Base-by-base conservation (phyloP, 1,140 invertebrate genomes). In the Cataglyphis hispanica region DNA sequence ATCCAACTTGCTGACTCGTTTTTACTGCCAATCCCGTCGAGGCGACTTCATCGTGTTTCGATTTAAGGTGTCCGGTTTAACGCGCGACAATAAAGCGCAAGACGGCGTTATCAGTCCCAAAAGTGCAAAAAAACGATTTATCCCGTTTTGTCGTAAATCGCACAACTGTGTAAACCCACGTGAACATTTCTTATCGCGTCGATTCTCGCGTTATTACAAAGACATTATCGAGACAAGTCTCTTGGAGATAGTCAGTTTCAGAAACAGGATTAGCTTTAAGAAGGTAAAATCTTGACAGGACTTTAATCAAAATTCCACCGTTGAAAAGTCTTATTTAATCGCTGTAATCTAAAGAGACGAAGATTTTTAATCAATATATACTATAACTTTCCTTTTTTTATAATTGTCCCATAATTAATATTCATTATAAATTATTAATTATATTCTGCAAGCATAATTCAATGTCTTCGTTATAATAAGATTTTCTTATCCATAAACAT, bases 111-210 rank as follows among this genome's bases (percentile, higher is more conserved):
- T 83, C 78, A 83, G 78, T 83, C 40, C 78, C 25, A 61, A 83
- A 83, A 83, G 78, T 83, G 50, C 67, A 83, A 83, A 83, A 43
- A 46, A 83, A 83, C 78, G 78, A 83, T 83, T 72, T 83, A 83
- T 61, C 25, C 67, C 53, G 78, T 60, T 83, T 83, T 74, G 60
- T 83, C 67, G 37, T 74, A 74, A 83, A 72, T 81, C 37, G 37
- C 27, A 60, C 64, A 72, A 46, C 53, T 34, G 27, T 27, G 37
- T 31, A 34, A 83, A 60, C 13, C 37, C 25, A 74, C 53, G 11
- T 25, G 5, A 16, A 10, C 37, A 3, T 83, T 60, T 43, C n/a
- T 31, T 46, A 60, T 83, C 53, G 13, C 43, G 16, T 16, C 46
- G 25, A 6, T 25, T 22, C n/a, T 31, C 37, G 46, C 37, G 34